These are phyloP conservation scores for Rhadina sibilatrix DNA, from an alignment of 2,113 vertebrate genomes.

Conservation along the genomic window DNA sequence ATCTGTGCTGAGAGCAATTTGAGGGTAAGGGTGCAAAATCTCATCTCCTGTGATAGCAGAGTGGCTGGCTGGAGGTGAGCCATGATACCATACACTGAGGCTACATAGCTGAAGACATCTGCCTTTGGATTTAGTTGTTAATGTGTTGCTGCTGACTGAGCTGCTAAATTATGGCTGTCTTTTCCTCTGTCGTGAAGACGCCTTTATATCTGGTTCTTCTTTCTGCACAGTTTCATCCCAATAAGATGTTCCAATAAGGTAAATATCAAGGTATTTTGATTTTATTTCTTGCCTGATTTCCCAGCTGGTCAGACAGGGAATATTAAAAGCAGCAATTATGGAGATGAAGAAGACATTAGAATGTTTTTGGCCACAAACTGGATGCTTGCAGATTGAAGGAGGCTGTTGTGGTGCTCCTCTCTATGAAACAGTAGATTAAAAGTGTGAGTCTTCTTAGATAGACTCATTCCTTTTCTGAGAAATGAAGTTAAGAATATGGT, in stretches of 20 bases:
- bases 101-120: background rate
- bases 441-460: background rate
- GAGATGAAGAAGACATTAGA: background rate
- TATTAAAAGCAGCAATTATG: background rate
- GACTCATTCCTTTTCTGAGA: background rate
- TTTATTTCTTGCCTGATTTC: background rate
- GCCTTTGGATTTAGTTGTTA: background rate
- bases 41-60: background rate
- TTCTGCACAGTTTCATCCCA: background rate
- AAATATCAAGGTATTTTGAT: background rate
- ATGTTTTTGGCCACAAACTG: background rate
- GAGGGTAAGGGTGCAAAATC: background rate
- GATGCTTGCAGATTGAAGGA: background rate
- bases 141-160: background rate
- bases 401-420: background rate
- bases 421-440: background rate
- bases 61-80: background rate
- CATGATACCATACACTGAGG: fast-evolving
- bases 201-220: background rate
- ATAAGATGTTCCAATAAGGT: background rate
- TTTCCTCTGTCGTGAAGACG: background rate
- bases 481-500: background rate
- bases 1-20: background rate
- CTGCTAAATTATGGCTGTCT: background rate
- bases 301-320: background rate